Conservation (phyloP, 2,888 invertebrate genomes). For the Periphyllus acericola region DNA sequence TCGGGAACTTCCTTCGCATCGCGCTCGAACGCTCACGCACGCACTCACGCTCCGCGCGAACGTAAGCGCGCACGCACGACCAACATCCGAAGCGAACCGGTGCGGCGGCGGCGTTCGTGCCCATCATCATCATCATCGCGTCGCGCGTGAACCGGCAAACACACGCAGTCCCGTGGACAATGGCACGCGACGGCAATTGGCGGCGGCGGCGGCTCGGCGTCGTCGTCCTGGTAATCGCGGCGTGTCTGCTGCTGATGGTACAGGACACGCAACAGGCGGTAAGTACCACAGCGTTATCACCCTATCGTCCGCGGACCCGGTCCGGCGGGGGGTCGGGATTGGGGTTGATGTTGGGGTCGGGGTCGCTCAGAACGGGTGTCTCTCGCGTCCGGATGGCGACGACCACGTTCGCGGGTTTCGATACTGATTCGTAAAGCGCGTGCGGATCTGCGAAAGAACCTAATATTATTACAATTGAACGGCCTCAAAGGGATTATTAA, state of each 20-base stretch:
- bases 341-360: background rate
- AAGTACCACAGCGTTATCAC: slow-evolving; percentile 15
- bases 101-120: slow-evolving; percentile 13
- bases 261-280: slow-evolving; percentile 55
- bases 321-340: background rate
- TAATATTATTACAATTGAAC: too few relatives aligned
- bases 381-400: background rate
- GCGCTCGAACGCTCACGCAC: slow-evolving; percentile 12
- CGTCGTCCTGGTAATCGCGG: slow-evolving; percentile 23
- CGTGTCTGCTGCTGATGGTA: slow-evolving; percentile 27
- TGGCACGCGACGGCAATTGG: slow-evolving; percentile 34
- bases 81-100: slow-evolving; percentile 1
- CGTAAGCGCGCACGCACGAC: background rate
- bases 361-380: background rate
- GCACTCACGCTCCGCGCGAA: background rate
- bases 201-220: slow-evolving; percentile 25
- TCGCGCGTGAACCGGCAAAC: background rate
- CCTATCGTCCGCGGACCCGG: background rate
- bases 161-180: slow-evolving; percentile 16
- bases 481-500: too few relatives aligned
- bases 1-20: background rate
- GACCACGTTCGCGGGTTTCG: too few relatives aligned
- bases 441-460: too few relatives aligned
- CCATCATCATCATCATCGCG: slow-evolving; percentile 4
- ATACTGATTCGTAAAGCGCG: too few relatives aligned